Evolutionary conservation across 2,797 vertebrate genomes (phyloP).

Genomic region (Phoxinus dragarum): DNA sequence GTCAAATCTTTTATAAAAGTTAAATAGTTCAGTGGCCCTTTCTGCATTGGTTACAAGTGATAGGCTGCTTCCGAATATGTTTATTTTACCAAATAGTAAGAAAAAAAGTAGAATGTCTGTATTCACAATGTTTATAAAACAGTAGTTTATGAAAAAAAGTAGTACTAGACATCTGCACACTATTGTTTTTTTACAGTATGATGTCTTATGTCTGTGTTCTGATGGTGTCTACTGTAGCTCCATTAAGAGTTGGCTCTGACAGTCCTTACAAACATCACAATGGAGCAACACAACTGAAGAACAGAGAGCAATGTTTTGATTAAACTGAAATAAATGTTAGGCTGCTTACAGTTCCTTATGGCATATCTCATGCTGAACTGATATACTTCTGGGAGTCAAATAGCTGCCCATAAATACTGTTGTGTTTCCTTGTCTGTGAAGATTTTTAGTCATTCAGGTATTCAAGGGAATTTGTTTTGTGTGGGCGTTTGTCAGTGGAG

Average conservation of each 20-base stretch:
- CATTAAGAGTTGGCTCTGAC: neutral
- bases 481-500: neutral
- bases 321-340: neutral
- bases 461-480: neutral
- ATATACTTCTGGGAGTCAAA: neutral
- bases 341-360: conserved; percentile 1
- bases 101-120: neutral
- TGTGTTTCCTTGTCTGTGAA: conserved; percentile 1
- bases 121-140: neutral
- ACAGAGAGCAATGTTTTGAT: conserved; percentile 1
- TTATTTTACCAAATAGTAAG: too few relatives aligned
- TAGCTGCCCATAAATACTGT: neutral
- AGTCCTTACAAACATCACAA: neutral
- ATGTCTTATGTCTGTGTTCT: neutral
- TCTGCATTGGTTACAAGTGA: neutral
- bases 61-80: too few relatives aligned
- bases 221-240: neutral
- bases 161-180: too few relatives aligned
- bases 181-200: neutral
- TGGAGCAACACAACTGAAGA: neutral
- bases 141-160: too few relatives aligned
- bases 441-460: conserved; percentile 14
- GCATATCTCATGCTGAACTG: neutral
- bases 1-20: neutral
- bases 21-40: neutral